A percentile compares a stretch with the other conserved stretches of the same genome.
Conservation (phyloP, 2,888 invertebrate species). For the Lasioglossum lativentre region DNA sequence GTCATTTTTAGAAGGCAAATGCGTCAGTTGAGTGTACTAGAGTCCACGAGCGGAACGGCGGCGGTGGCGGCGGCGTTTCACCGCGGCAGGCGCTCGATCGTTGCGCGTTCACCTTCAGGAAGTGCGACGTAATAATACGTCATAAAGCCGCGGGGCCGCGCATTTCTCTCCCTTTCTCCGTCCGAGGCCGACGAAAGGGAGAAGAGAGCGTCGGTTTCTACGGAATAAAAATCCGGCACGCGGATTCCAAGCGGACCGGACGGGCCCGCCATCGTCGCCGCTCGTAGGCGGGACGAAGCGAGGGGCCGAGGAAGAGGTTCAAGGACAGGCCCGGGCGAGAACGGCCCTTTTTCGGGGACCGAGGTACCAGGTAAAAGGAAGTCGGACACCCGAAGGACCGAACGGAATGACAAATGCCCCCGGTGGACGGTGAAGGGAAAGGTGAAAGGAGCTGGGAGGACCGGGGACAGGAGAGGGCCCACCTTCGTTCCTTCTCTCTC, state of each 20-base stretch:
- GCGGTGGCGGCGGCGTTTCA: neutral
- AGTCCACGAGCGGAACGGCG: neutral
- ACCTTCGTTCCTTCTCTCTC: neutral
- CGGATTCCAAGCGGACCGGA: conserved; percentile 16
- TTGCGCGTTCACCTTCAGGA: conserved; percentile 24
- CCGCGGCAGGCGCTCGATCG: neutral
- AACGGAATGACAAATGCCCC: conserved; percentile 82
- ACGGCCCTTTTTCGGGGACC: conserved; percentile 70
- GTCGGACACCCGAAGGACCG: conserved; percentile 75
- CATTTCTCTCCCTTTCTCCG: conserved; percentile 60
- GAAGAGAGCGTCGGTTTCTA: conserved; percentile 26
- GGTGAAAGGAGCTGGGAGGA: conserved; percentile 77
- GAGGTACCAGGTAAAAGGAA: conserved; percentile 79
- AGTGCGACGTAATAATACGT: conserved; percentile 66
- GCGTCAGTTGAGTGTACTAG: neutral
- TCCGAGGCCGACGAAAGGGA: conserved; percentile 21
- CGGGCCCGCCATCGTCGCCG: neutral
- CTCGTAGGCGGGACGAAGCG: conserved; percentile 15
- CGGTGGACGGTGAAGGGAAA: conserved; percentile 76
- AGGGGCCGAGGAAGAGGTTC: conserved; percentile 46
- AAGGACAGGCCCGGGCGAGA: conserved; percentile 65
- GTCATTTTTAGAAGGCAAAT: neutral
- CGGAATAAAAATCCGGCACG: conserved; percentile 36
- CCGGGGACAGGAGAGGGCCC: conserved; percentile 40
- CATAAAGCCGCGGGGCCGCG: conserved; percentile 53